These are phyloP conservation scores for Sialis fuliginosa DNA, from an alignment of 2,888 invertebrate species.

Conservation along the genomic window DNA sequence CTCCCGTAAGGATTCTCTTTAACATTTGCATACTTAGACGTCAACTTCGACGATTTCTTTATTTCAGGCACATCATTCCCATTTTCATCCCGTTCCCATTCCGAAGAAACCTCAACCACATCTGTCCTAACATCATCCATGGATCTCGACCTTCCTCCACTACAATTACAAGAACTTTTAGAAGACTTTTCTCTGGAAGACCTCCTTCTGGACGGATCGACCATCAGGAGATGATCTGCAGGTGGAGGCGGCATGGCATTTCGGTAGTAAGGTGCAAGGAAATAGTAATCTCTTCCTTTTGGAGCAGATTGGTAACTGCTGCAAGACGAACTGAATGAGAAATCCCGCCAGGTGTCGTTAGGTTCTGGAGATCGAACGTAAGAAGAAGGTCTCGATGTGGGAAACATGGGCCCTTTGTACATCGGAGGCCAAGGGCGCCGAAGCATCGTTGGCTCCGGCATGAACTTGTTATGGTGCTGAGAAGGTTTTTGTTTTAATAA, in stretches of 20 bases:
- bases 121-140: conserved; percentile 55
- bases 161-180: conserved; percentile 15
- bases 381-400: conserved; percentile 18
- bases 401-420: conserved; percentile 26
- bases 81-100: conserved; percentile 45
- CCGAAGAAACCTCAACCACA: conserved; percentile 27
- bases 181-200: neutral
- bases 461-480: conserved; percentile 18
- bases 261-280: conserved; percentile 48
- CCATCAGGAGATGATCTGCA: conserved; percentile 21
- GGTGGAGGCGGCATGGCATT: conserved; percentile 44
- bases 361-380: conserved; percentile 29
- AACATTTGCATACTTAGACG: conserved; percentile 15
- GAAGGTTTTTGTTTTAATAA: conserved; percentile 38
- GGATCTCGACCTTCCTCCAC: conserved; percentile 40
- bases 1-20: conserved; percentile 34
- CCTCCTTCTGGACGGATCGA: conserved; percentile 15
- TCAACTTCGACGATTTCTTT: conserved; percentile 12
- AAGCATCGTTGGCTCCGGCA: conserved; percentile 22
- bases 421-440: conserved; percentile 47
- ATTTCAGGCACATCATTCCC: conserved; percentile 34
- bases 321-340: conserved; percentile 21
- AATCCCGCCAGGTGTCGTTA: conserved; percentile 12
- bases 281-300: conserved; percentile 37
- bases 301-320: conserved; percentile 27